Base-by-base conservation (phyloP, 2,113 vertebrate species). In the Salminus brasiliensis region DNA sequence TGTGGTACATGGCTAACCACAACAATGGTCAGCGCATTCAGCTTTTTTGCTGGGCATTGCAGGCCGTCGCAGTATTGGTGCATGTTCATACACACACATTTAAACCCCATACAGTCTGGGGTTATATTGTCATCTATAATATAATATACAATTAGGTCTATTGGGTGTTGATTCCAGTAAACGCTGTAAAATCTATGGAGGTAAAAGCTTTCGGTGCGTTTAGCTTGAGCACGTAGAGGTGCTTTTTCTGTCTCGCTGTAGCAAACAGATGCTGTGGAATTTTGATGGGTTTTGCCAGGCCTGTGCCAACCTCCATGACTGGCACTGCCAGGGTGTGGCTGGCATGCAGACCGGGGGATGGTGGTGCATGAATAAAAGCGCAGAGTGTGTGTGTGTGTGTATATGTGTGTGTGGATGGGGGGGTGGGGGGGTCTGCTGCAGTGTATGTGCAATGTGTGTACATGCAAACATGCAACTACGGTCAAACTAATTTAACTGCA, bases 211-310 rank as follows among this genome's bases (percentile, higher is more conserved):
- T 49, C 8, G 21, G 18, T 16, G 21, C 15, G 16, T 49, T 16
- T 49, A 16, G 6, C 45, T 49, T 3, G 13, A 53, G 1, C 5
- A 21, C 3, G 21, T 23, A 23, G 49, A 55, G 9, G 21, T n/a
- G 21, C 12, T 18, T 29, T 45, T 69, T 69, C 63, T 69, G 25
- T 68, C 34, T 23, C 39, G 23, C 52, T 55, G 52, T 95, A 94
- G 94, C 94, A 94, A 94, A 93, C 94, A 95, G 94, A 96, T 97
- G 96, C 95, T 94, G 94, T 93, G 95, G 95, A 97, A 98, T 97
- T 95, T 95, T 93, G 91, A 91, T 93, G 89, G 92, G 92, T 90
- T 93, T 34, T 91, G 88, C 86, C 87, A 85, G 86, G 91, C n/a
- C 92, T 90, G 90, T 93, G 95, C 95, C 93, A 91, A 85, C 88